These are phyloP conservation scores for Otolemur garnettii DNA, from an alignment of 2,113 vertebrate species.

Conservation along the genomic window DNA sequence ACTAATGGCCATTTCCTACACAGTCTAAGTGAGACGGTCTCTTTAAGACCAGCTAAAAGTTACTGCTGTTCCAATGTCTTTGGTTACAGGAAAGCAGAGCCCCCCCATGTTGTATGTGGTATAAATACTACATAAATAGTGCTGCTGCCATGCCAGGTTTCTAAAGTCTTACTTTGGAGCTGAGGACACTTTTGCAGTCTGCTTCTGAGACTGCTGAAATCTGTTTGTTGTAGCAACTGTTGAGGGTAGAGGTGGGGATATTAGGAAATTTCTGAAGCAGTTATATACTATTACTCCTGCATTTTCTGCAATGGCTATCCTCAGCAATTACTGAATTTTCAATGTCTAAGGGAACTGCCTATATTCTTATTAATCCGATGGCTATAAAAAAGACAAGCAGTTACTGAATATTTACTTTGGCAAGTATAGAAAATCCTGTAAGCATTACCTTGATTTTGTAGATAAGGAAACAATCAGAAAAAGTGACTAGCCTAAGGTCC, in stretches of 20 bases:
- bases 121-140: not conserved
- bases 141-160: not conserved
- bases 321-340: not conserved
- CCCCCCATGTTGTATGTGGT: fast-evolving
- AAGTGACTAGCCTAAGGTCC: not conserved
- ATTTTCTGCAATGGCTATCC: not conserved
- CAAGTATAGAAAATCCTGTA: not conserved
- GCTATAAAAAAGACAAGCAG: not conserved
- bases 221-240: not conserved
- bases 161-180: not conserved
- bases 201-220: not conserved
- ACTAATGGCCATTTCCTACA: not conserved
- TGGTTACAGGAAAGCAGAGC: not conserved
- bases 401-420: not conserved
- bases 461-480: constrained; percentile 23
- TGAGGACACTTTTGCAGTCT: not conserved
- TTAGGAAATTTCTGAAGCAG: not conserved
- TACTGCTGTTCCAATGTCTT: not conserved
- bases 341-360: not conserved
- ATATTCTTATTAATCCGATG: not conserved
- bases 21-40: not conserved
- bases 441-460: not conserved
- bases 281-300: not conserved
- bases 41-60: not conserved
- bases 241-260: not conserved